Evolutionary conservation across 2,113 vertebrate genomes (phyloP), one percentile per base, ranked within the genome.

Genomic region (cattle (Bos taurus)): DNA sequence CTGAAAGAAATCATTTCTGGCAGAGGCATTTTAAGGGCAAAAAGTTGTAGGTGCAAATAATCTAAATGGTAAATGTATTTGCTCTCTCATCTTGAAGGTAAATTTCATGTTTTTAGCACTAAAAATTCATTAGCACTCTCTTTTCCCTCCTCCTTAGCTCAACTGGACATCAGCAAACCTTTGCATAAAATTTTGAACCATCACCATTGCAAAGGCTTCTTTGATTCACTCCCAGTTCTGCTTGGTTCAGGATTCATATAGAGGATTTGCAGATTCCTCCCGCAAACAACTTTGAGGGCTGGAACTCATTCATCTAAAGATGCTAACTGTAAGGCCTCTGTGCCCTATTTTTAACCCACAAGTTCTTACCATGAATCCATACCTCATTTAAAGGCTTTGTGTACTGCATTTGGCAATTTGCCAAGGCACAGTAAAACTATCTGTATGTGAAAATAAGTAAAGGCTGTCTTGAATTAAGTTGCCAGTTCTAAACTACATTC

Each of bases 21-120:
- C 21, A 93, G 90, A 96, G 12, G 12, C 60, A 94, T 91, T 94
- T 97, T 96, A 94, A 95, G 56, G 48, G 82, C 11, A 62, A 64
- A 95, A 89, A 43, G 19, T 25, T 96, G 7, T 28, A 91, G 56
- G n/a, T 92, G 14, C 28, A 92, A 93, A 83, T 86, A 97, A 96
- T 96, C 30, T 33, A 26, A 96, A 89, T 54, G 50, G 14, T 84
- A 95, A 91, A 96, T 96, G 52, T 46, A 43, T 83, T 96, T 92
- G 30, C 25, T 94, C 48, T 82, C 57, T 91, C 56, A 84, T 88
- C 25, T 94, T 91, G 48, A 89, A 96, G 81, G 43, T 87, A 93
- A 95, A 91, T 91, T 64, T 92, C 33, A 59, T 64, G 25, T 77
- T 80, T 97, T 91, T n/a, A 89, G 11, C 4, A 57, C 10, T n/a